Percentiles rank a stretch among this genome's conserved stretches.
Evolutionary conservation across 2,113 vertebrate genomes (phyloP).

Genomic region (Trogon surrucura): DNA sequence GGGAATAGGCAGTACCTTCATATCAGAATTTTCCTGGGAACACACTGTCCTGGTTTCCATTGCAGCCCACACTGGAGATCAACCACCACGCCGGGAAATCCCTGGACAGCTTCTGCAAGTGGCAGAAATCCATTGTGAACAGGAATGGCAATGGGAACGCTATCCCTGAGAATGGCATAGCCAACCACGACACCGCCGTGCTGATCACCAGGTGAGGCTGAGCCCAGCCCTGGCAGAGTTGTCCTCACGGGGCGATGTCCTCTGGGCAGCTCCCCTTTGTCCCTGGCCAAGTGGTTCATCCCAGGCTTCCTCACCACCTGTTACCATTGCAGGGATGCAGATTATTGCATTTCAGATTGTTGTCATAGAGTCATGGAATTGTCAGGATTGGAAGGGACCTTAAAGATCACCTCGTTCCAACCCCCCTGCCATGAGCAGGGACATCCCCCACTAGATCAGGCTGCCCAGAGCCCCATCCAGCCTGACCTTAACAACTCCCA

Average conservation of each 20-base stretch:
- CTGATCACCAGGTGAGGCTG: slow-evolving; percentile 91
- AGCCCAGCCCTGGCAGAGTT: rapidly evolving
- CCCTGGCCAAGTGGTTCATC: neutral
- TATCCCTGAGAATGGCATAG: slow-evolving; percentile 95
- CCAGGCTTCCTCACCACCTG: neutral
- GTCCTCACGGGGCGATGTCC: rapidly evolving
- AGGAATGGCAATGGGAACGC: slow-evolving; percentile 92
- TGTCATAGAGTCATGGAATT: too few species aligned
- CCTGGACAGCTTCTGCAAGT: slow-evolving; percentile 98
- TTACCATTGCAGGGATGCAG: neutral
- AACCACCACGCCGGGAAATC: slow-evolving; percentile 97
- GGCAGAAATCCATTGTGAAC: slow-evolving; percentile 97
- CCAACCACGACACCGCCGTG: slow-evolving; percentile 95
- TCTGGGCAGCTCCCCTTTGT: neutral
- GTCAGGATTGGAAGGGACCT: too few species aligned
- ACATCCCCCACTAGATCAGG: too few species aligned
- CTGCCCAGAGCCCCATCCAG: too few species aligned
- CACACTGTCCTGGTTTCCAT: neutral
- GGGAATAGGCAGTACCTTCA: neutral
- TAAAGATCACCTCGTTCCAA: too few species aligned
- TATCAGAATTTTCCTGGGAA: neutral
- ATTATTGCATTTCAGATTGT: neutral
- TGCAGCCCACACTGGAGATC: slow-evolving; percentile 93
- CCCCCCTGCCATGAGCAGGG: too few species aligned
- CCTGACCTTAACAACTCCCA: too few species aligned